These are phyloP conservation scores for Endomychus coccineus DNA, from an alignment of 2,888 invertebrate species.

Conservation along the genomic window DNA sequence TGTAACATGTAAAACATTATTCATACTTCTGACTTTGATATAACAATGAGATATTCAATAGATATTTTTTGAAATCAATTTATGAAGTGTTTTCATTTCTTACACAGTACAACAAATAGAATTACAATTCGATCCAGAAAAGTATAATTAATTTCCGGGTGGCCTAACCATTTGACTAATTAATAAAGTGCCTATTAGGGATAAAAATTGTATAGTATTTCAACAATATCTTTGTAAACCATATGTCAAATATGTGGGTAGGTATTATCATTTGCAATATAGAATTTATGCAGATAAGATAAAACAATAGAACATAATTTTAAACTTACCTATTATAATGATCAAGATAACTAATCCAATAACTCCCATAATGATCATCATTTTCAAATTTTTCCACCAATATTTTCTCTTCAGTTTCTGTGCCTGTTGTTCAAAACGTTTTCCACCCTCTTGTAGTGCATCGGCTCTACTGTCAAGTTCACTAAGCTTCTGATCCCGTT, in stretches of 20 bases:
- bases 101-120: too few species aligned
- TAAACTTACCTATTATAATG: conserved; percentile 78
- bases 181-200: too few species aligned
- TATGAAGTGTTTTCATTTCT: too few species aligned
- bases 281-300: conserved; percentile 8
- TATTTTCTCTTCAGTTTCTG: conserved; percentile 95
- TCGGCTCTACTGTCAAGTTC: conserved; percentile 94
- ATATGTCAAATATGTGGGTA: background rate
- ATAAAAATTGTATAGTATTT: too few species aligned
- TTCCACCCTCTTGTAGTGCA: conserved; percentile 88
- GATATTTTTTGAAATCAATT: too few species aligned
- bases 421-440: conserved; percentile 95
- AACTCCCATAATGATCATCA: conserved; percentile 88
- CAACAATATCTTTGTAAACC: too few species aligned
- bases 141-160: too few species aligned
- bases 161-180: too few species aligned
- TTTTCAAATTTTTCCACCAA: conserved; percentile 97
- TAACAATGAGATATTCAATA: too few species aligned
- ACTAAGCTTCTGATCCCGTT: conserved; percentile 90
- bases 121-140: too few species aligned
- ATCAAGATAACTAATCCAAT: conserved; percentile 76
- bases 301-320: conserved; percentile 6
- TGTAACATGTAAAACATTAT: too few species aligned
- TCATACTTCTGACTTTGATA: too few species aligned
- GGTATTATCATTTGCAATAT: background rate